Evolutionary conservation across 2,888 invertebrate species (phyloP).

Genomic region (Pristionchus exspectatus): DNA sequence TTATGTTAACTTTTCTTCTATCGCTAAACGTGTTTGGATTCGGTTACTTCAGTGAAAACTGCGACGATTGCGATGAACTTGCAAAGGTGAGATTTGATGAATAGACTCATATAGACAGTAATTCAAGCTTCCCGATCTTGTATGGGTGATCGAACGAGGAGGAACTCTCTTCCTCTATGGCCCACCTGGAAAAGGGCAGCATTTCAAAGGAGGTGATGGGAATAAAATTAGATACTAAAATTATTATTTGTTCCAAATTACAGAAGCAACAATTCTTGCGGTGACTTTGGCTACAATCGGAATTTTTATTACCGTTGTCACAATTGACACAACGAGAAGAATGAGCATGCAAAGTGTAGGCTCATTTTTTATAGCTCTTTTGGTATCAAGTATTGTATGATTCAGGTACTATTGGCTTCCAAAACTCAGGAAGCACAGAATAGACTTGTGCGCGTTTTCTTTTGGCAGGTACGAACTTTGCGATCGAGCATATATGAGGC

Average conservation of each 20-base stretch:
- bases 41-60: neutral
- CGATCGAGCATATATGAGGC: too few relatives aligned
- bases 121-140: neutral
- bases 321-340: neutral
- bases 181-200: neutral
- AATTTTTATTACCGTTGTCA: neutral
- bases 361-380: neutral
- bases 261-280: neutral
- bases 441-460: neutral
- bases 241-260: too few relatives aligned
- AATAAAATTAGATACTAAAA: too few relatives aligned
- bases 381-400: too few relatives aligned
- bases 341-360: neutral
- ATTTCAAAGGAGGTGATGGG: neutral
- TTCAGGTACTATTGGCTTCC: neutral
- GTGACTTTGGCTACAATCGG: neutral
- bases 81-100: neutral
- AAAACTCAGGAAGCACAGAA: slow-evolving; percentile 3
- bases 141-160: neutral
- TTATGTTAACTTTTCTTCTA: neutral
- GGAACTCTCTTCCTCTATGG: slow-evolving; percentile 10
- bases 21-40: neutral
- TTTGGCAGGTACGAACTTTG: neutral
- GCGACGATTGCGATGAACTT: neutral
- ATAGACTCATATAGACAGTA: neutral